Evolutionary conservation across 2,888 invertebrate genomes (phyloP).

Genomic region (Podotricha telesiphe): DNA sequence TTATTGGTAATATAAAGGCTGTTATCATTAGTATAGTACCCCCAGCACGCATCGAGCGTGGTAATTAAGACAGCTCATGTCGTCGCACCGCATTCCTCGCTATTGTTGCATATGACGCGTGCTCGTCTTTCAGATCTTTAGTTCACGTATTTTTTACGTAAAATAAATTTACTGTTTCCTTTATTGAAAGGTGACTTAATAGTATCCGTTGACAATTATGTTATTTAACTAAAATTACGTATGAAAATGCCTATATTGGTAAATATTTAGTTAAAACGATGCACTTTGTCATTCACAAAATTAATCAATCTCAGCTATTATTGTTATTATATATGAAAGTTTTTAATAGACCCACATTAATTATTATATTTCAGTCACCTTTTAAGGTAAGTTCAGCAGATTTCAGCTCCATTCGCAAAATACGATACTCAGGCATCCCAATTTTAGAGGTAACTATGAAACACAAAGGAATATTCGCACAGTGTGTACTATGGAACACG

Average conservation of each 20-base stretch:
- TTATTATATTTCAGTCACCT: no score
- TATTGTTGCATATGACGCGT: slow-evolving; percentile 36
- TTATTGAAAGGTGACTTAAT: neutral
- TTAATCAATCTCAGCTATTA: no score
- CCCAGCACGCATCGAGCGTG: slow-evolving; percentile 24
- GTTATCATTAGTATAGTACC: slow-evolving; percentile 27
- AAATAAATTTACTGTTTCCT: slow-evolving; percentile 34
- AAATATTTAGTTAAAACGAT: no score
- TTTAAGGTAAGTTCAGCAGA: neutral
- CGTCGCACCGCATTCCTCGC: slow-evolving; percentile 44
- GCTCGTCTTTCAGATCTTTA: slow-evolving; percentile 28
- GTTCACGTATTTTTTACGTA: slow-evolving; percentile 31
- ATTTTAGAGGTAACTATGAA: slow-evolving; percentile 39
- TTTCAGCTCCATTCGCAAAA: neutral
- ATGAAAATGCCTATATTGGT: no score
- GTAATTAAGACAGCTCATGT: slow-evolving; percentile 44
- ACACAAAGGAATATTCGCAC: slow-evolving; percentile 63
- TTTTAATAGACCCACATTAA: no score
- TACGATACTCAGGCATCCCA: neutral
- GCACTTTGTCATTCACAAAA: no score
- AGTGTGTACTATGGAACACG: slow-evolving; percentile 52
- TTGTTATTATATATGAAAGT: no score
- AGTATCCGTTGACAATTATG: neutral
- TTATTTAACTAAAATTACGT: neutral
- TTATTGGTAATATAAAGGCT: slow-evolving; percentile 27